Conservation (phyloP, 2,113 vertebrate species). For the Polyodon spathula region DNA sequence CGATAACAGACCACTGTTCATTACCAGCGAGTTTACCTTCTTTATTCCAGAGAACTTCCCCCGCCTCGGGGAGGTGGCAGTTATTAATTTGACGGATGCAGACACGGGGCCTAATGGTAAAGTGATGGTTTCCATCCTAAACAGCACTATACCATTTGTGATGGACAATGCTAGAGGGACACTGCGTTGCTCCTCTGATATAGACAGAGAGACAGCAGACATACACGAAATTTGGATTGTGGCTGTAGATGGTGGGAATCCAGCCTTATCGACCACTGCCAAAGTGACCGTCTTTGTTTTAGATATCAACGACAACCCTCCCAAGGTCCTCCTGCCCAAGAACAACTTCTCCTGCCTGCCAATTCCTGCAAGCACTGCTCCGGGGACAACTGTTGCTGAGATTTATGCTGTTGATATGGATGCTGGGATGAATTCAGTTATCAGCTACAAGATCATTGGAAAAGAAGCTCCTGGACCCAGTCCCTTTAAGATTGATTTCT, state of each 20-base stretch:
- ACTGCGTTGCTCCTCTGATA: conserved; percentile 38
- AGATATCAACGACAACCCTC: conserved; percentile 62
- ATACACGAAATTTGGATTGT: conserved; percentile 46
- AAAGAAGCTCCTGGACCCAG: conserved; percentile 24
- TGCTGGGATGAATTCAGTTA: conserved; percentile 53
- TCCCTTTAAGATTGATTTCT: conserved; percentile 47
- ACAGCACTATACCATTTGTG: conserved; percentile 40
- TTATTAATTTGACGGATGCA: conserved; percentile 41
- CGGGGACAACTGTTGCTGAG: conserved; percentile 46
- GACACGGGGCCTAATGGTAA: conserved; percentile 51
- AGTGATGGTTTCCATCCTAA: conserved; percentile 39
- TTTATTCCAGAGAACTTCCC: conserved; percentile 51
- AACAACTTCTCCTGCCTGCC: conserved; percentile 55
- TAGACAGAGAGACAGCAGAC: conserved; percentile 51
- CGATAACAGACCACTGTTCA: conserved; percentile 55
- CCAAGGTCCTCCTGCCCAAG: conserved; percentile 53
- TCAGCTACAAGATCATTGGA: conserved; percentile 43
- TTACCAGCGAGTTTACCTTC: conserved; percentile 49
- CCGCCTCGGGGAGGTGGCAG: conserved; percentile 39
- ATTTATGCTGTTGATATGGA: conserved; percentile 54
- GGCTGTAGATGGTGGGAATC: conserved; percentile 44
- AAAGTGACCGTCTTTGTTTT: conserved; percentile 54
- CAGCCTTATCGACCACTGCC: conserved; percentile 40
- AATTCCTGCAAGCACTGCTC: conserved; percentile 34
- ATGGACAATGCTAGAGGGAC: conserved; percentile 41